Conservation (phyloP, 2,797 vertebrate species). For the Helostoma temminkii region DNA sequence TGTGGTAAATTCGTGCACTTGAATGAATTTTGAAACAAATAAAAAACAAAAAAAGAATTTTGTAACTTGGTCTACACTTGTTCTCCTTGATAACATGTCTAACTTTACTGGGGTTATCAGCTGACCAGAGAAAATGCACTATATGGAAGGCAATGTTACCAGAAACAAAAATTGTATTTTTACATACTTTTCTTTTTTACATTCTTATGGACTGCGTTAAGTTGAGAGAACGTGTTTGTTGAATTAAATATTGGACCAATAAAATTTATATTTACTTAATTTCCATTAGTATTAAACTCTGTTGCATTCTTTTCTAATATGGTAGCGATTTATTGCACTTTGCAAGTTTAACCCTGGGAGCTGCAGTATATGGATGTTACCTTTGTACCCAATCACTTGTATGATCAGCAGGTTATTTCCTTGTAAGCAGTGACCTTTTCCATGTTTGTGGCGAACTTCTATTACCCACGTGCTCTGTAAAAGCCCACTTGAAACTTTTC, state of each 20-base stretch:
- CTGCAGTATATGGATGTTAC: constrained; percentile 14
- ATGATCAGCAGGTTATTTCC: neutral
- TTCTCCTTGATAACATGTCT: neutral
- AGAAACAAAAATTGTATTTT: too few relatives aligned
- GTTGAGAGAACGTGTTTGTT: neutral
- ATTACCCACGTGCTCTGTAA: neutral
- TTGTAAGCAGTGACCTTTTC: neutral
- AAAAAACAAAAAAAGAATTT: neutral
- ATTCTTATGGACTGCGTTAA: too few relatives aligned
- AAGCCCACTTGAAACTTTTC: neutral
- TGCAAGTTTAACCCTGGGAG: neutral
- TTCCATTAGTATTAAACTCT: neutral
- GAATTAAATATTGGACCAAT: constrained; percentile 9
- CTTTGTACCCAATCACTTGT: constrained; percentile 31
- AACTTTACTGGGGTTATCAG: neutral
- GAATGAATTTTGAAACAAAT: neutral
- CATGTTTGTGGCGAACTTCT: neutral
- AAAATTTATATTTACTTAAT: constrained; percentile 5
- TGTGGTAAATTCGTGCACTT: neutral
- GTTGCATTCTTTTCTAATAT: neutral
- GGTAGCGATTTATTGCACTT: neutral
- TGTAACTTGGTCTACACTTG: neutral
- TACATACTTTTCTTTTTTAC: too few relatives aligned
- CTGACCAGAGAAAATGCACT: neutral
- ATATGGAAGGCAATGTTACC: neutral